phyloP scores from a whole-genome alignment of 2,113 vertebrate genomes.

The Callipepla squamata region DNA sequence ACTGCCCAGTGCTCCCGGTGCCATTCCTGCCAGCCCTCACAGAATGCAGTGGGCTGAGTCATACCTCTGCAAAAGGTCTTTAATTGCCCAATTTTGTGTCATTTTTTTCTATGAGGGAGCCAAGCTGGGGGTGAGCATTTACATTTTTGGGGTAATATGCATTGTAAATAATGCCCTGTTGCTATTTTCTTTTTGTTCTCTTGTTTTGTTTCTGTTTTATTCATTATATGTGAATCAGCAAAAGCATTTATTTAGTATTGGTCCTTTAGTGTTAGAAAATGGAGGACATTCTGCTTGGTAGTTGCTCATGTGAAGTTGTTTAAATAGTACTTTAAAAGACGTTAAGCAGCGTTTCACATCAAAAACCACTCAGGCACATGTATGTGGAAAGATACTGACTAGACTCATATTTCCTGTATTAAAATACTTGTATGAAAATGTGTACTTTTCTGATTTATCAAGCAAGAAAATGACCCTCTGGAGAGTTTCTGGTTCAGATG shows the following conservation, averaged over 20 bases:
- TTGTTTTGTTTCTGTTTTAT: slow-evolving; percentile 9
- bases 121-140: not conserved
- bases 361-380: slow-evolving; percentile 52
- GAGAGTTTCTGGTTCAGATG: slow-evolving; percentile 71
- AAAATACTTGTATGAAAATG: slow-evolving; percentile 69
- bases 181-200: not conserved
- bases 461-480: slow-evolving; percentile 68
- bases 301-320: slow-evolving; percentile 58
- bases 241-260: slow-evolving; percentile 28
- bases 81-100: slow-evolving; percentile 39
- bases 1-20: not conserved
- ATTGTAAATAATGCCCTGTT: slow-evolving; percentile 13
- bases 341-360: slow-evolving; percentile 63
- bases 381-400: slow-evolving; percentile 73
- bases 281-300: slow-evolving; percentile 24
- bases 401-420: slow-evolving; percentile 76
- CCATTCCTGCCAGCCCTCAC: slow-evolving; percentile 30
- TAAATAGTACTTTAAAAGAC: slow-evolving; percentile 68
- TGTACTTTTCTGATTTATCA: slow-evolving; percentile 74
- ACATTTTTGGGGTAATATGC: slow-evolving; percentile 5
- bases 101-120: slow-evolving; percentile 33
- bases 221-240: slow-evolving; percentile 6
- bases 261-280: slow-evolving; percentile 1
- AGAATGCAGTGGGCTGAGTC: slow-evolving; percentile 54
- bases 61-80: slow-evolving; percentile 16